Conservation (phyloP, 2,797 vertebrate genomes). For the Phoebastria nigripes region DNA sequence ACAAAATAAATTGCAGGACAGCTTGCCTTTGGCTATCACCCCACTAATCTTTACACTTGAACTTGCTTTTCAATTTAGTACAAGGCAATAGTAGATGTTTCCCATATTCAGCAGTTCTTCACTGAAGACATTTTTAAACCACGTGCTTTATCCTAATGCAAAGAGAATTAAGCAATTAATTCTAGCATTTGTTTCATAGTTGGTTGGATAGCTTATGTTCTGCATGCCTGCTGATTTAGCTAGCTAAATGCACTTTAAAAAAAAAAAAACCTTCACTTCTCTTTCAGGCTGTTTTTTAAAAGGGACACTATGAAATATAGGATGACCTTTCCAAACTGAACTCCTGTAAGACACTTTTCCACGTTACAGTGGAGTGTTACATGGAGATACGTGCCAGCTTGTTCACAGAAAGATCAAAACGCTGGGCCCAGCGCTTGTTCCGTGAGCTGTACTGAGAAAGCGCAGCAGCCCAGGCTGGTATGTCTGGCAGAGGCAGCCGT, state of each 20-base stretch:
- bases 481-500: background rate
- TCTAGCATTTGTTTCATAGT: slow-evolving; percentile 21
- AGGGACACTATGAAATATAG: background rate
- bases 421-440: accelerated
- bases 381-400: accelerated
- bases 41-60: slow-evolving; percentile 16
- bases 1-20: background rate
- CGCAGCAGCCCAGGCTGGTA: background rate
- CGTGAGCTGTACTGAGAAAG: background rate
- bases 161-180: slow-evolving; percentile 59
- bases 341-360: background rate
- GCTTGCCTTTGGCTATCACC: background rate
- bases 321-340: background rate
- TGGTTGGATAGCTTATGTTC: background rate
- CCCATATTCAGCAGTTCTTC: slow-evolving; percentile 32
- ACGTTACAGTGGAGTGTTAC: background rate
- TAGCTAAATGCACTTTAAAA: background rate
- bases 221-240: background rate
- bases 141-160: slow-evolving; percentile 14
- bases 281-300: background rate
- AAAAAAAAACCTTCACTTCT: background rate
- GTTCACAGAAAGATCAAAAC: background rate
- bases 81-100: background rate
- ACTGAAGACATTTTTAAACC: slow-evolving; percentile 14
- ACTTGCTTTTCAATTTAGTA: slow-evolving; percentile 34